These are phyloP conservation scores for Leptodactylus fallax DNA, from an alignment of 2,797 vertebrate genomes.

Conservation along the genomic window DNA sequence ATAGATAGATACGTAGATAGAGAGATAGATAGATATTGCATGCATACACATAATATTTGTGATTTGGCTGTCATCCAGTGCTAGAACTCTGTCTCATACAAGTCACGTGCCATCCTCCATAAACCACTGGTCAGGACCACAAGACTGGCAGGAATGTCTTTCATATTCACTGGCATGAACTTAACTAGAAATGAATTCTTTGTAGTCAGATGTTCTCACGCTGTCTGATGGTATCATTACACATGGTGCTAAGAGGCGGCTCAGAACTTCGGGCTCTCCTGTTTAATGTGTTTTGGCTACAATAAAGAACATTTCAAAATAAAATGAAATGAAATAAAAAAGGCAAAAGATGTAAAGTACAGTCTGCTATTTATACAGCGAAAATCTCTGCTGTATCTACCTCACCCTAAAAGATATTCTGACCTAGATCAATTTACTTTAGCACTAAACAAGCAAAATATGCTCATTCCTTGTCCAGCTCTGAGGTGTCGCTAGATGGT, in stretches of 20 bases:
- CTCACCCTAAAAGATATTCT: background rate
- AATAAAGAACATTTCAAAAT: background rate
- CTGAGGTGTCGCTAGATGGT: too few relatives aligned
- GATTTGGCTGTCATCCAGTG: background rate
- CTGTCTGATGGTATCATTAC: slow-evolving; percentile 25
- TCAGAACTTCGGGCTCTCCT: background rate
- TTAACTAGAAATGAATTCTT: slow-evolving; percentile 34
- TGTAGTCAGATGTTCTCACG: slow-evolving; percentile 37
- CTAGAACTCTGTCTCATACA: background rate
- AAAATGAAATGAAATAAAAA: background rate
- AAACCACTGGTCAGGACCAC: slow-evolving; percentile 16
- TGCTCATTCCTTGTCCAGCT: too few relatives aligned
- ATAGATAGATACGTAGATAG: background rate
- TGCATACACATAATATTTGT: background rate
- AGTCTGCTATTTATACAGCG: background rate
- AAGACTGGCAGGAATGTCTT: slow-evolving; percentile 43
- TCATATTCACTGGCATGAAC: slow-evolving; percentile 35
- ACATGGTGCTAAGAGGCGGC: background rate
- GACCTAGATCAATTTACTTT: background rate
- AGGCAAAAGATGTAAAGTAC: background rate
- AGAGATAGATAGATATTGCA: too few relatives aligned
- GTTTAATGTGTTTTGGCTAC: slow-evolving; percentile 37
- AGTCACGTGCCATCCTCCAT: background rate
- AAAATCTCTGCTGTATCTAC: background rate
- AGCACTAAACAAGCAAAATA: background rate